A percentile compares a stretch with the other conserved stretches of the same genome.
Evolutionary conservation across 2,797 vertebrate genomes (phyloP).

Genomic region (Kryptopterus vitreolus): DNA sequence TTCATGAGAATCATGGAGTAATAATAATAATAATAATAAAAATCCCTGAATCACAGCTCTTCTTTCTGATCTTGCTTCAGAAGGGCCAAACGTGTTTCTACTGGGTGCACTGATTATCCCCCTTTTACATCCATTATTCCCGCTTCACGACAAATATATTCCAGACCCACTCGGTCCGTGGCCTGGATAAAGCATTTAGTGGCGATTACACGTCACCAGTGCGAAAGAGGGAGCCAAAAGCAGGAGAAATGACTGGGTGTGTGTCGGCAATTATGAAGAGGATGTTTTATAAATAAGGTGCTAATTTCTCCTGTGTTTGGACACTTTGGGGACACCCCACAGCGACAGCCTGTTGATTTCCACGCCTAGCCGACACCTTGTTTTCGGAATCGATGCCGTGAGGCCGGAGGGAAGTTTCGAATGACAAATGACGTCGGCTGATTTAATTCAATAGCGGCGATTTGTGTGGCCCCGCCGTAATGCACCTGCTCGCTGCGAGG

Average conservation of each 20-base stretch:
- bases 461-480: conserved; percentile 50
- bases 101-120: background rate
- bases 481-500: conserved; percentile 48
- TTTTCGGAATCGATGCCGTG: conserved; percentile 38
- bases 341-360: conserved; percentile 28
- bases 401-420: conserved; percentile 36
- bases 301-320: too few relatives aligned
- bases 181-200: background rate
- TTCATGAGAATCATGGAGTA: too few relatives aligned
- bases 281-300: too few relatives aligned
- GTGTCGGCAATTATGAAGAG: too few relatives aligned
- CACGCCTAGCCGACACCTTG: conserved; percentile 16
- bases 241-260: too few relatives aligned
- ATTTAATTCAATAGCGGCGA: conserved; percentile 47
- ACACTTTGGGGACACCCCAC: too few relatives aligned
- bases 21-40: too few relatives aligned
- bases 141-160: background rate
- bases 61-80: too few relatives aligned
- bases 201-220: background rate
- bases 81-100: too few relatives aligned
- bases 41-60: too few relatives aligned
- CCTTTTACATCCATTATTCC: background rate
- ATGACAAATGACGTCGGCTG: conserved; percentile 43
- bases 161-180: background rate
- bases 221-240: too few relatives aligned